phyloP scores from a whole-genome alignment of 2,797 vertebrate species.

The Philypnodon macrostomus region DNA sequence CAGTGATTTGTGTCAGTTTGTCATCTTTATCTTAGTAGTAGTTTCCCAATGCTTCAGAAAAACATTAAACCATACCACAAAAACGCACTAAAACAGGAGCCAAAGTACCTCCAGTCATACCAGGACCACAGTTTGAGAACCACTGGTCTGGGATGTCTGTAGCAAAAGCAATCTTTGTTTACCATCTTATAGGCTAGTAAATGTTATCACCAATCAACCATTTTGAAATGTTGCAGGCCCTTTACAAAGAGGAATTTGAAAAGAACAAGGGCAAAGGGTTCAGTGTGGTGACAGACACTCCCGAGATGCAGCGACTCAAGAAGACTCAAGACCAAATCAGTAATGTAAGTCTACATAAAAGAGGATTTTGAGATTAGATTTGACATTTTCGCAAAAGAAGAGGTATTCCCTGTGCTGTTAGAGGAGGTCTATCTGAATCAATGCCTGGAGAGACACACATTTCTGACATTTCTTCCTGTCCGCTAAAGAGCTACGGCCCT shows the following conservation, averaged over 20 bases:
- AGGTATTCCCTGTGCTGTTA: conserved; percentile 10
- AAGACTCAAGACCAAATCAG: conserved; percentile 93
- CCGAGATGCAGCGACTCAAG: conserved; percentile 91
- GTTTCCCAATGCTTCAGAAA: too few species aligned
- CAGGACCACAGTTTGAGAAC: too few species aligned
- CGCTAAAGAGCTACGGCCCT: conserved; percentile 61
- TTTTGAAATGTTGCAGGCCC: conserved; percentile 72
- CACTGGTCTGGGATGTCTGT: background rate
- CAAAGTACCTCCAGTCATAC: too few species aligned
- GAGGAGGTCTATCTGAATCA: conserved; percentile 20
- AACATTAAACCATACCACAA: too few species aligned
- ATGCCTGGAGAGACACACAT: conserved; percentile 51
- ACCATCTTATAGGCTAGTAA: too few species aligned
- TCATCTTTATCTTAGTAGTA: too few species aligned
- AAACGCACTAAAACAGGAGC: too few species aligned
- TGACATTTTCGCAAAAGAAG: background rate
- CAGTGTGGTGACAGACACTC: conserved; percentile 90
- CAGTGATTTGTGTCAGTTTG: too few species aligned
- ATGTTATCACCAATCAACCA: too few species aligned
- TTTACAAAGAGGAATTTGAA: conserved; percentile 96
- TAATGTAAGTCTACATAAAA: conserved; percentile 7
- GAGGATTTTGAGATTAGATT: background rate
- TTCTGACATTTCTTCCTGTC: conserved; percentile 64
- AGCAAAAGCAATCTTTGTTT: too few species aligned
- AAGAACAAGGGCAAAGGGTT: conserved; percentile 94